A percentile compares a stretch with the other conserved stretches of the same genome.
Evolutionary conservation across 2,888 invertebrate species (phyloP).

Genomic region (Hemithea aestivaria): DNA sequence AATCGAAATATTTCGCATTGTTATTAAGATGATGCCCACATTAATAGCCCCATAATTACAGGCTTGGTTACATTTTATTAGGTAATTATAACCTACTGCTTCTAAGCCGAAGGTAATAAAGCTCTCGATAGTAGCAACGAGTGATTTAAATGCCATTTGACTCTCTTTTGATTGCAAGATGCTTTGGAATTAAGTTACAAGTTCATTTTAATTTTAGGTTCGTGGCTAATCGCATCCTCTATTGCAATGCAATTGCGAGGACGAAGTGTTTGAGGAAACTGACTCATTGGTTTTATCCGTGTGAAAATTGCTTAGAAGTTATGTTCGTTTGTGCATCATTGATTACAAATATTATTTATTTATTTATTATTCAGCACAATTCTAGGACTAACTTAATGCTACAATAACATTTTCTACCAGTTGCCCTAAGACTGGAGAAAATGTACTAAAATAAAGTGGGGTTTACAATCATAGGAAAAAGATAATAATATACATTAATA

Average conservation of each 20-base stretch:
- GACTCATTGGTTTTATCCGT: constrained; percentile 46
- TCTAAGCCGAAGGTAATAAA: constrained; percentile 43
- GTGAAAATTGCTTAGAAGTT: constrained; percentile 28
- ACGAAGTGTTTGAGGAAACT: constrained; percentile 45
- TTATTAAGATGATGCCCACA: constrained; percentile 44
- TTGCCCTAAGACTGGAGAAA: no score
- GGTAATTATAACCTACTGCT: constrained; percentile 39
- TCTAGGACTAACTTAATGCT: no score
- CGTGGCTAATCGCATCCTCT: constrained; percentile 39
- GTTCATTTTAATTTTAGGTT: constrained; percentile 27
- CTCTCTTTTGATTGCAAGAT: constrained; percentile 17
- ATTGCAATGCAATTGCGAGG: constrained; percentile 44
- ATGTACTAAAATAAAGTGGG: no score
- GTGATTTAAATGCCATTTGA: constrained; percentile 37
- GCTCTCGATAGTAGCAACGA: constrained; percentile 34
- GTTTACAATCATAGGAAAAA: no score
- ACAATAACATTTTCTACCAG: no score
- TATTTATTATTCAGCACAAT: no score
- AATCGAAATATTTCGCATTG: constrained; percentile 37
- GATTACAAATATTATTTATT: no score
- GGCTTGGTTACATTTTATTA: constrained; percentile 46
- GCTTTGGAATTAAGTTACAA: constrained; percentile 10
- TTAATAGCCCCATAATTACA: constrained; percentile 50
- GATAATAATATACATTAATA: no score
- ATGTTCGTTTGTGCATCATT: not conserved